Evolutionary conservation across 2,113 vertebrate genomes (phyloP).

Genomic region (Elachura formosa): DNA sequence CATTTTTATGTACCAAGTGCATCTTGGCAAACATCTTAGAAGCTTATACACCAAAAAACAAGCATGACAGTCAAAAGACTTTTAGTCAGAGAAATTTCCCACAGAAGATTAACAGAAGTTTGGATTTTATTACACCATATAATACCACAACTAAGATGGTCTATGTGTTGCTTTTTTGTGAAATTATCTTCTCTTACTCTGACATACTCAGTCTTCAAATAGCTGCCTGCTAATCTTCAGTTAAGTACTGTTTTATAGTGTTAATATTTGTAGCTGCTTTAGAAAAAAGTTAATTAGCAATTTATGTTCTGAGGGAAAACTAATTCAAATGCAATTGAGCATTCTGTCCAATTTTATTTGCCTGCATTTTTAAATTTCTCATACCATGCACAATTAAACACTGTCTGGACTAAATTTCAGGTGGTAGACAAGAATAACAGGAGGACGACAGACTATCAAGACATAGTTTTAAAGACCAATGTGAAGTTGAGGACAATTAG

Average conservation of each 20-base stretch:
- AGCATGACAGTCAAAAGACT: not conserved
- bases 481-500: not conserved
- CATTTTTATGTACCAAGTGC: not conserved
- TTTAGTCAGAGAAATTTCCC: not conserved
- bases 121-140: not conserved
- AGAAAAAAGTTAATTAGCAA: not conserved
- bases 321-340: not conserved
- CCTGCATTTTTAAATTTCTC: not conserved
- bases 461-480: not conserved
- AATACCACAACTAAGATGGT: not conserved
- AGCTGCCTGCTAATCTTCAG: not conserved
- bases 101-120: not conserved
- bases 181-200: not conserved
- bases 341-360: not conserved
- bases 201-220: not conserved
- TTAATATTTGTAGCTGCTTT: not conserved
- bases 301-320: not conserved
- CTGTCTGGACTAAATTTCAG: not conserved
- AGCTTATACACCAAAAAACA: not conserved
- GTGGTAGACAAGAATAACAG: not conserved
- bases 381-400: not conserved
- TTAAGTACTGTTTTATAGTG: not conserved
- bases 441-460: not conserved
- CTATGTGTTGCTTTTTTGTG: not conserved
- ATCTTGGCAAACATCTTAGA: not conserved